These are phyloP conservation scores for Nephrocerus scutellatus DNA, from an alignment of 2,888 invertebrate species.

Conservation along the genomic window DNA sequence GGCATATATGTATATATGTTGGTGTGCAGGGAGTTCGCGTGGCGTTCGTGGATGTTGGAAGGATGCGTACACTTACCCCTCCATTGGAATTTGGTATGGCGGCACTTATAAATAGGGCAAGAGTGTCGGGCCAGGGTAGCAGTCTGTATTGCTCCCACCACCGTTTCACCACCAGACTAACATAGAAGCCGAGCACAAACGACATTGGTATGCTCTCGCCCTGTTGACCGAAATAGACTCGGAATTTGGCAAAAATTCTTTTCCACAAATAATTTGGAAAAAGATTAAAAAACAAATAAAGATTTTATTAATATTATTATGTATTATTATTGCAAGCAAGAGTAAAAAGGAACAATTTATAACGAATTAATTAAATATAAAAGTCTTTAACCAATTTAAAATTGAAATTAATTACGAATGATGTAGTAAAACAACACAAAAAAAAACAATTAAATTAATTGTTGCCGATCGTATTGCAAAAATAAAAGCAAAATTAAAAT, in stretches of 20 bases:
- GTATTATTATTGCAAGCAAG: slow-evolving; percentile 2
- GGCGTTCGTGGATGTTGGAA: background rate
- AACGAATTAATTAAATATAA: background rate
- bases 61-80: slow-evolving; percentile 35
- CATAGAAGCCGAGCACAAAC: slow-evolving; percentile 92
- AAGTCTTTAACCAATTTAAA: background rate
- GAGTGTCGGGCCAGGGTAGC: slow-evolving; percentile 89
- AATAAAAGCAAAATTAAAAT: too few species aligned
- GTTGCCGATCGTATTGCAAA: too few species aligned
- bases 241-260: slow-evolving; percentile 82
- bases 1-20: too few species aligned
- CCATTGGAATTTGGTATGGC: slow-evolving; percentile 74
- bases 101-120: slow-evolving; percentile 85
- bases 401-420: too few species aligned
- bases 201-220: slow-evolving; percentile 90
- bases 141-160: slow-evolving; percentile 96
- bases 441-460: too few species aligned
- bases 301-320: slow-evolving; percentile 6
- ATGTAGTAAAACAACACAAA: background rate
- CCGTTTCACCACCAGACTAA: slow-evolving; percentile 80
- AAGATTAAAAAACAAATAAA: slow-evolving; percentile 26
- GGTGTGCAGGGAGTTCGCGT: background rate
- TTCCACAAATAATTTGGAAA: too few species aligned
- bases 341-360: background rate
- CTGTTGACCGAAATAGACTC: slow-evolving; percentile 78